Conservation (phyloP, 2,888 invertebrate species). For the Melanotus villosus region DNA sequence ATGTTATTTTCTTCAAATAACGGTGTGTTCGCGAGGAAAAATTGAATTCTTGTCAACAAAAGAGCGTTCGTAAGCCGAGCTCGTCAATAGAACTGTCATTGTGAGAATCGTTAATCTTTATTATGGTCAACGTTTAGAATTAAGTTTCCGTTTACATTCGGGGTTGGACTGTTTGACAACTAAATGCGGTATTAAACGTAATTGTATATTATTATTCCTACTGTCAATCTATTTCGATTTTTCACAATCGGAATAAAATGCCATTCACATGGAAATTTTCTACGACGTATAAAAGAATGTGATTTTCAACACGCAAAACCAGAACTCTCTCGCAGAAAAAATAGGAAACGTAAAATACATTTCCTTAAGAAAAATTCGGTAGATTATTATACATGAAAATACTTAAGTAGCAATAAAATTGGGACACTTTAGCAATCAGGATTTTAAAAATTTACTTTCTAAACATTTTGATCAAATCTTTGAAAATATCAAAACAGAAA, state of each 20-base stretch:
- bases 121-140: conserved; percentile 42
- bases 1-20: conserved; percentile 46
- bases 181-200: conserved; percentile 6
- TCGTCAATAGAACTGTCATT: conserved; percentile 25
- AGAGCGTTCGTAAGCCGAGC: conserved; percentile 5
- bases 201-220: conserved; percentile 8
- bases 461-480: no score
- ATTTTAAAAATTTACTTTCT: no score
- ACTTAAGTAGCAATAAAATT: no score
- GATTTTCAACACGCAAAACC: conserved; percentile 16
- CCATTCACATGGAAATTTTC: conserved; percentile 14
- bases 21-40: conserved; percentile 28
- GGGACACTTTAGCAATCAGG: no score
- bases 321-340: neutral
- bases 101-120: conserved; percentile 48
- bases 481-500: no score
- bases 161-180: conserved; percentile 15
- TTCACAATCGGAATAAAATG: conserved; percentile 10
- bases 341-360: conserved; percentile 1
- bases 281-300: conserved; percentile 8
- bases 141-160: conserved; percentile 13
- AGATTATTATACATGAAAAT: no score
- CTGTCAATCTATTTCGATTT: conserved; percentile 22
- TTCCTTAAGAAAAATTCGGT: conserved; percentile 17
- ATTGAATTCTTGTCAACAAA: conserved; percentile 47